Evolutionary conservation across 2,797 vertebrate genomes (phyloP).

Genomic region (Mastacembelus armatus): DNA sequence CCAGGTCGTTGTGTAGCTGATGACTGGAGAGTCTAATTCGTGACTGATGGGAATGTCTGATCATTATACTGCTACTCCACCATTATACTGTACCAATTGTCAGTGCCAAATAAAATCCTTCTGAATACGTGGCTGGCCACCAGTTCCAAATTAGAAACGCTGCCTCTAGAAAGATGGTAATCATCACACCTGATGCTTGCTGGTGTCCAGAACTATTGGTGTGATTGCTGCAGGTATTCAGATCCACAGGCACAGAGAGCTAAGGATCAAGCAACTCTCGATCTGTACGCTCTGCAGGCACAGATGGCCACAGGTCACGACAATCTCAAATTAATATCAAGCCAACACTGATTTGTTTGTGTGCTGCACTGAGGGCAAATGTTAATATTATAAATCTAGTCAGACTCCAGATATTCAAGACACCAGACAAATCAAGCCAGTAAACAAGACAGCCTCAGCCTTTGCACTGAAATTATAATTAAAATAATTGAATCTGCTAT

Average conservation of each 20-base stretch:
- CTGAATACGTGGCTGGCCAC: slow-evolving; percentile 46
- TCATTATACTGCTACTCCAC: slow-evolving; percentile 12
- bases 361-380: slow-evolving; percentile 2
- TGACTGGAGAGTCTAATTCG: not conserved
- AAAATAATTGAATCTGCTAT: no score
- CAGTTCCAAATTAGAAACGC: slow-evolving; percentile 55
- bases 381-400: slow-evolving; percentile 4
- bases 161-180: slow-evolving; percentile 22
- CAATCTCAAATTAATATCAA: slow-evolving; percentile 37
- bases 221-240: slow-evolving; percentile 37
- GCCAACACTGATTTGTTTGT: slow-evolving; percentile 23
- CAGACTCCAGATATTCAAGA: not conserved
- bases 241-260: not conserved
- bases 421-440: not conserved
- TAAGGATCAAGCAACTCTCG: slow-evolving; percentile 39
- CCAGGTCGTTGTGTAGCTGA: slow-evolving; percentile 26
- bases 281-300: slow-evolving; percentile 36
- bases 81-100: slow-evolving; percentile 42
- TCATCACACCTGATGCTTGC: slow-evolving; percentile 62
- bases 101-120: slow-evolving; percentile 51
- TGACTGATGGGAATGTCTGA: slow-evolving; percentile 12
- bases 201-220: slow-evolving; percentile 37
- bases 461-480: not conserved
- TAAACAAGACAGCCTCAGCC: not conserved
- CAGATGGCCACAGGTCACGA: slow-evolving; percentile 50